These are phyloP conservation scores for Meriones unguiculatus DNA, from an alignment of 2,113 vertebrate species.

Conservation along the genomic window DNA sequence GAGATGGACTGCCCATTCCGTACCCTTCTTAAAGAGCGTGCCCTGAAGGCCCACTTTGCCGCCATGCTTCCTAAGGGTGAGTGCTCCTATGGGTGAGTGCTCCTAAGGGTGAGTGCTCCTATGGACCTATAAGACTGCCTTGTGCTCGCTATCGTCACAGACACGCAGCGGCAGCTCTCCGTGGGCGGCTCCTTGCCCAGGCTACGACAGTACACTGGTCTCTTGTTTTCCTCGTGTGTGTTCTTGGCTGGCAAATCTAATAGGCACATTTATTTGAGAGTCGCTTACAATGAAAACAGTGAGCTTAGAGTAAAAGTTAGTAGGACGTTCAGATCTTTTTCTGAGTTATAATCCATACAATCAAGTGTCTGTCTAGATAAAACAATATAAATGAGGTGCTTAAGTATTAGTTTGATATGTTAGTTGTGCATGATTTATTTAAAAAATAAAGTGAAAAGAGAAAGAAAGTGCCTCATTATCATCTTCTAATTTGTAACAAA, in stretches of 20 bases:
- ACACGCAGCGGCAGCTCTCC: too few species aligned
- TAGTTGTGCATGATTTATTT: slow-evolving; percentile 24
- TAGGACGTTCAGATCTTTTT: background rate
- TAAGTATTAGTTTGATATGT: slow-evolving; percentile 31
- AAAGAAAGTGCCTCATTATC: background rate
- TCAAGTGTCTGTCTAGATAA: background rate
- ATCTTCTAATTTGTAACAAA: background rate
- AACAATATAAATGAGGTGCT: background rate
- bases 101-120: background rate
- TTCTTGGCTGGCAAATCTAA: background rate
- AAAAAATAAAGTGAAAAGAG: slow-evolving; percentile 40
- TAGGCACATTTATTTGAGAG: background rate
- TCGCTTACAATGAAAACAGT: background rate
- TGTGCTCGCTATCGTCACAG: background rate
- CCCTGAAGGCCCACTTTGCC: background rate
- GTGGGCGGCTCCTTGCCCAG: background rate
- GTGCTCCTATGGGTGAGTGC: background rate
- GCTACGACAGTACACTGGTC: background rate
- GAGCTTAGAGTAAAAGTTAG: background rate
- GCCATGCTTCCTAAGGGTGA: background rate
- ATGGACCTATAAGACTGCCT: background rate
- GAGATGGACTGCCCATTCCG: background rate
- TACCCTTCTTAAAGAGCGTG: background rate
- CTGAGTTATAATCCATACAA: slow-evolving; percentile 2
- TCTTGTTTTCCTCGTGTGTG: background rate